phyloP scores from a whole-genome alignment of 2,888 invertebrate species.

The Sceliomorpha sp. region DNA sequence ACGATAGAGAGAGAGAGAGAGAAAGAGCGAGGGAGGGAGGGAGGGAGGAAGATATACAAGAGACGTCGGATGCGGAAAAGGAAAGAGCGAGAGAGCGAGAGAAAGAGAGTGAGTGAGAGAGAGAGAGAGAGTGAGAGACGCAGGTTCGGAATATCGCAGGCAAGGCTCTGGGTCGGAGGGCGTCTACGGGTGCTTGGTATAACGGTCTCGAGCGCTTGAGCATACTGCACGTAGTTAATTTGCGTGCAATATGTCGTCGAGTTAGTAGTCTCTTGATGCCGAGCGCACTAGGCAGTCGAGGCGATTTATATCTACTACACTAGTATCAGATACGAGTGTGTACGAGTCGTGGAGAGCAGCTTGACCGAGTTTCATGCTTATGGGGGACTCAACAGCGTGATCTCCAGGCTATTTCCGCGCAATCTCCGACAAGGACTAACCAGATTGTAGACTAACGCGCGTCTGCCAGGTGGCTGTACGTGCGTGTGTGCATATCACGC shows the following conservation, averaged over 20 bases:
- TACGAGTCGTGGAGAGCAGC: conserved; percentile 51
- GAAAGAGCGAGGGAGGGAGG: conserved; percentile 8
- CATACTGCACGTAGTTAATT: conserved; percentile 60
- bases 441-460: conserved; percentile 62
- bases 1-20: conserved; percentile 16
- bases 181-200: conserved; percentile 30
- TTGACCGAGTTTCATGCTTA: conserved; percentile 52
- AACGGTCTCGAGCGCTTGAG: conserved; percentile 30
- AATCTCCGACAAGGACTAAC: conserved; percentile 70
- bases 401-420: conserved; percentile 72
- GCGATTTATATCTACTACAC: conserved; percentile 51
- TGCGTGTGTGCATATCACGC: conserved; percentile 17
- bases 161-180: conserved; percentile 25
- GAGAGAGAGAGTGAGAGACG: conserved; percentile 1
- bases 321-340: conserved; percentile 52
- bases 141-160: not conserved
- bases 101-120: conserved; percentile 12
- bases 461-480: conserved; percentile 6
- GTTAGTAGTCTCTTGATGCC: conserved; percentile 50
- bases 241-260: conserved; percentile 62
- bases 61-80: too few relatives aligned
- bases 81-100: conserved; percentile 17
- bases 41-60: not conserved
- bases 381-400: conserved; percentile 59
- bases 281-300: conserved; percentile 35